Conservation (phyloP, 2,888 invertebrate genomes). For the Apotomis capreana region DNA sequence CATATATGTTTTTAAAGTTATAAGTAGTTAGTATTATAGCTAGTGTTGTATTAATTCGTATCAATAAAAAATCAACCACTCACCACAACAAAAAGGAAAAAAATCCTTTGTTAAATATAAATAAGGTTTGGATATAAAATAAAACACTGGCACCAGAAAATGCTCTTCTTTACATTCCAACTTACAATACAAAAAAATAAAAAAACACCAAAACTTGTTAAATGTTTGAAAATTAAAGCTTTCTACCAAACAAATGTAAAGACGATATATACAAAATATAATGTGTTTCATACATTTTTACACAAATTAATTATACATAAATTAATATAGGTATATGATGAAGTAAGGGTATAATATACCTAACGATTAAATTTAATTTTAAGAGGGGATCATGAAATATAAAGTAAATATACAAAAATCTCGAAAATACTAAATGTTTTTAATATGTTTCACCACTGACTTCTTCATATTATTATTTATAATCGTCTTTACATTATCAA, state of each 20-base stretch:
- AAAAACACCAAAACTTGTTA: slow-evolving; percentile 32
- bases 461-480: slow-evolving; percentile 9
- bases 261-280: slow-evolving; percentile 10
- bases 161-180: slow-evolving; percentile 29
- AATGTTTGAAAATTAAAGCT: slow-evolving; percentile 1
- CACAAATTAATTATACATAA: neutral
- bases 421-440: too few species aligned
- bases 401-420: too few species aligned
- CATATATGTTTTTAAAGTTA: too few species aligned
- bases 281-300: slow-evolving; percentile 2
- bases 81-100: slow-evolving; percentile 17
- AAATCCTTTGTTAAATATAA: slow-evolving; percentile 18
- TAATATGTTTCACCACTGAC: neutral
- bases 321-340: slow-evolving; percentile 3
- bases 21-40: too few species aligned
- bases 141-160: slow-evolving; percentile 34
- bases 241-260: slow-evolving; percentile 20
- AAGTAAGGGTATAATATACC: neutral
- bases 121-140: slow-evolving; percentile 36
- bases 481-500: neutral
- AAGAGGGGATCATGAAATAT: too few species aligned
- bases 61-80: slow-evolving; percentile 16
- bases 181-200: slow-evolving; percentile 22
- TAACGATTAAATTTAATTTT: neutral
- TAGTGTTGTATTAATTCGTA: slow-evolving; percentile 16